phyloP scores from a whole-genome alignment of 2,797 vertebrate species.

The Oreonectes daqikongensis region DNA sequence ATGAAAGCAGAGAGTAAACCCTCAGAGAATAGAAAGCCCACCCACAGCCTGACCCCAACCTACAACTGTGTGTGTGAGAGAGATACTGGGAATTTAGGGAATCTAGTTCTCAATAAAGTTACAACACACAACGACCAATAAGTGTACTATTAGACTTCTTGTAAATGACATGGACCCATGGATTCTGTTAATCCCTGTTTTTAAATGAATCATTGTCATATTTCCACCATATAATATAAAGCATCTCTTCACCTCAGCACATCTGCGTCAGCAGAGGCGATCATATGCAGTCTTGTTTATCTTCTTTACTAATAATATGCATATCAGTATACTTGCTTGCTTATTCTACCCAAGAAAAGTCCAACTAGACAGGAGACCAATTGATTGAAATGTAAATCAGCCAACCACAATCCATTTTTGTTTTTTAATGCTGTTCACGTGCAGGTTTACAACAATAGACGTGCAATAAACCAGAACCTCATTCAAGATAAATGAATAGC shows the following conservation, averaged over 20 bases:
- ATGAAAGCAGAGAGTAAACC: slow-evolving; percentile 31
- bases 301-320: no score
- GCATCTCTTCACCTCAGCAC: slow-evolving; percentile 1
- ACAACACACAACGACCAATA: not conserved
- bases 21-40: slow-evolving; percentile 16
- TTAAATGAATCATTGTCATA: slow-evolving; percentile 11
- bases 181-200: slow-evolving; percentile 4
- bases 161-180: not conserved
- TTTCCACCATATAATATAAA: slow-evolving; percentile 10
- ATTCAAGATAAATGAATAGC: not conserved
- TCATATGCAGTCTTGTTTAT: not conserved
- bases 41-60: slow-evolving; percentile 17
- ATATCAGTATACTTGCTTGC: no score
- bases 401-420: not conserved
- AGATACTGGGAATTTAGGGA: slow-evolving; percentile 1
- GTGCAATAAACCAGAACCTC: not conserved
- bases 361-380: not conserved
- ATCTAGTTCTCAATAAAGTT: not conserved
- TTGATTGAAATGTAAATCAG: not conserved
- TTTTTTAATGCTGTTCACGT: not conserved
- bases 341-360: not conserved
- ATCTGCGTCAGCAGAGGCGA: slow-evolving; percentile 43
- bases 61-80: not conserved
- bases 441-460: not conserved
- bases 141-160: not conserved